Evolutionary conservation across 2,113 vertebrate species (phyloP), one percentile per base, ranked within the genome.

Genomic region (Hypocryptadius cinnamomeus): DNA sequence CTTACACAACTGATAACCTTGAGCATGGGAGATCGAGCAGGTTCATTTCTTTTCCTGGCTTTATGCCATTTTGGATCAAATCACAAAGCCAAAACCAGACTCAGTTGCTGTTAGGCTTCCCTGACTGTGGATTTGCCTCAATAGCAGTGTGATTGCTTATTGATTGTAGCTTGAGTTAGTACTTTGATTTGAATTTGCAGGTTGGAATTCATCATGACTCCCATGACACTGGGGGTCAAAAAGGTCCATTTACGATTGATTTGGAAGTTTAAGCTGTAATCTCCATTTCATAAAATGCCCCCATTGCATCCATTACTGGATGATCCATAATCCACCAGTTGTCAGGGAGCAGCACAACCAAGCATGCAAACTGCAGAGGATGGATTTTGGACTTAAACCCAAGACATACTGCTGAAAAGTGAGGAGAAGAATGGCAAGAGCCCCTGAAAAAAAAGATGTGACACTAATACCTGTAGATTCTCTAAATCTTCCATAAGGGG

Each of bases 131-230:
- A 65, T 92, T 77, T 85, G 59, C 42, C 47, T 85, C 71, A 39
- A 13, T 4, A 89, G 74, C 4, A 5, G 33, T 23, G 39, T 44
- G 73, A 87, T 42, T 82, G 59, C 56, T 79, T 91, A 94, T 77
- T 77, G 95, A 95, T 57, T 85, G 66, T 15, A 48, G 70, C 54
- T 47, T 31, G 28, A 74, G 69, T 45, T 50, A 84, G 53, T 12
- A 33, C 70, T 94, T 89, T 50, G 80, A 60, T 87, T 79, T 82
- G 79, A 94, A 87, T 83, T 48, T 69, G 71, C 64, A 89, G 39
- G 56, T 87, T 90, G 74, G 87, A 91, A 70, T 83, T 93, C 82
- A 92, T 90, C 72, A 40, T 20, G 76, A 74, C 28, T 86, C 90
- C 64, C 87, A 28, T 59, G 84, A 87, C 35, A 65, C 37, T 63